Evolutionary conservation across 2,888 invertebrate species (phyloP), one percentile per base, ranked within the genome.

Genomic region (Leistus spinibarbis): DNA sequence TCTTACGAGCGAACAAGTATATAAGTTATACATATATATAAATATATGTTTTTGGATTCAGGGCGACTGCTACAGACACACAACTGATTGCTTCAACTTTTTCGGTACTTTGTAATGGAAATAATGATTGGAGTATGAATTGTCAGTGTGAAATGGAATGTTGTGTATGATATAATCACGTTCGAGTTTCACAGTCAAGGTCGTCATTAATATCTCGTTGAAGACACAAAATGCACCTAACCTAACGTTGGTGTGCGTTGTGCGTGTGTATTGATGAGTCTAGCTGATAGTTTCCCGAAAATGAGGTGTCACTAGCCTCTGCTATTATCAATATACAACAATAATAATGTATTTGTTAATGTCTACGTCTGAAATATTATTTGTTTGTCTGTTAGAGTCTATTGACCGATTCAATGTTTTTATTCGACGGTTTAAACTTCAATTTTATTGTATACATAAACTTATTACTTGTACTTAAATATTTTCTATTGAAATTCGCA

Each of bases 161-260:
- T 75, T 69, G 74, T 75, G 64, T 75, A 67, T 54, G 53, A 2
- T 69, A 64, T 75, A 69, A 75, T 75, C 75, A 69, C 69, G 75
- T 68, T 63, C 75, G 22, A 24, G n/a, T n/a, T 68, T 75, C 75
- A 75, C 75, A 75, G 75, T 69, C 75, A 75, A 75, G 75, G 75
- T 64, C 69, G 69, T 56, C 64, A 75, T 75, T 75, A 68, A 65
- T 69, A n/a, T 75, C 54, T 63, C 64, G 27, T 27, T 64, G 23
- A 23, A 54, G 60, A 60, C 20, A 60, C 20, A 60, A 10, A 23
- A n/a, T 19, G 7, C 9, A 23, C 64, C 24, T 13, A 23, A n/a
- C 16, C 23, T 27, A 23, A 64, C 64, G 13, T 23, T 24, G 13
- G 20, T 24, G 24, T 24, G 16, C 24, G 16, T 24, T 54, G 63